Conservation (phyloP, 2,797 vertebrate genomes). For the Aratinga solstitialis region DNA sequence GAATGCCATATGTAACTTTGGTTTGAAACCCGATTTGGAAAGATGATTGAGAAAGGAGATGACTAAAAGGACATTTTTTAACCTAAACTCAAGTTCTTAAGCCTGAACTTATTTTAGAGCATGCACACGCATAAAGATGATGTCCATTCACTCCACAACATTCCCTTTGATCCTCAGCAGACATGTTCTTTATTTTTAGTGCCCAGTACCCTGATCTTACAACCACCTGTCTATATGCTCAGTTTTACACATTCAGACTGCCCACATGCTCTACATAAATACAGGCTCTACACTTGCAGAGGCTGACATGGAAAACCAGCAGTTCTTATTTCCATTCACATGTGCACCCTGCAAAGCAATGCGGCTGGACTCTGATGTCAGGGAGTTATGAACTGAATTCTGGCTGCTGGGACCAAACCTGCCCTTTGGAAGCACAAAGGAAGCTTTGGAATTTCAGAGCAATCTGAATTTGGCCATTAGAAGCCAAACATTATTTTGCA, state of each 20-base stretch:
- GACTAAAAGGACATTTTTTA: neutral
- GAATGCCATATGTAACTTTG: neutral
- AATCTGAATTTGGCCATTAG: neutral
- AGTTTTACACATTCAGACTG: neutral
- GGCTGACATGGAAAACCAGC: neutral
- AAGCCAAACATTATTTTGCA: neutral
- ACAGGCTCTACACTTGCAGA: neutral
- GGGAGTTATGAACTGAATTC: neutral
- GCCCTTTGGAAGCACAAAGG: accelerated
- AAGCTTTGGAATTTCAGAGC: neutral
- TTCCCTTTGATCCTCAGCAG: neutral
- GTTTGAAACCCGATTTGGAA: neutral
- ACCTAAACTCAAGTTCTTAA: neutral
- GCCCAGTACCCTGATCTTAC: neutral
- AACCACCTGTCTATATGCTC: neutral
- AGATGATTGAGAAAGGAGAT: neutral
- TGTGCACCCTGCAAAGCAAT: neutral
- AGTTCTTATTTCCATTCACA: neutral
- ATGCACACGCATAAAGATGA: neutral
- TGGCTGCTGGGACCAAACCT: neutral
- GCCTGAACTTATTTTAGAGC: neutral
- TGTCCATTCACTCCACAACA: neutral
- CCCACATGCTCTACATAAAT: neutral
- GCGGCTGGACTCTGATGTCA: neutral
- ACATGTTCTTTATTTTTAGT: neutral